phyloP scores from a whole-genome alignment of 2,888 invertebrate genomes.

The Caenorhabditis sp. region DNA sequence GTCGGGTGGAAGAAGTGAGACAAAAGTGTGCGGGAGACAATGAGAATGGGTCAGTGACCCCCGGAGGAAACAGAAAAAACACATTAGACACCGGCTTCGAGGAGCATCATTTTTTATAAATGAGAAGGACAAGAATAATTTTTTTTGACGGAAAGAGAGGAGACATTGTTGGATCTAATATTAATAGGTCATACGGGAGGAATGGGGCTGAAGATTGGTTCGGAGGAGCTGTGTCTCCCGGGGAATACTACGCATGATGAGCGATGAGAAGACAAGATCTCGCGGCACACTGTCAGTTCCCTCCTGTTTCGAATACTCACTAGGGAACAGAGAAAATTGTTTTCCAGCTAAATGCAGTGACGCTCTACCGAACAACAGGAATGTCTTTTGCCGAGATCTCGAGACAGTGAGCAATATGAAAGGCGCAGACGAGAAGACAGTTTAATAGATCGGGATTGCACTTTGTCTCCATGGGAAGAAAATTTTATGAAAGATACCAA shows the following conservation, averaged over 20 bases:
- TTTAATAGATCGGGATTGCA: too few relatives aligned
- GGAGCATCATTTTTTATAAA: slow-evolving; percentile 56
- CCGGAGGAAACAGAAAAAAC: slow-evolving; percentile 49
- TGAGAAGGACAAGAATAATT: slow-evolving; percentile 25
- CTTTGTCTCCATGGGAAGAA: too few relatives aligned
- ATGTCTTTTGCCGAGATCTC: too few relatives aligned
- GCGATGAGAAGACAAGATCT: slow-evolving; percentile 1
- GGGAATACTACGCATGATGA: slow-evolving; percentile 6
- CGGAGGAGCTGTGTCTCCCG: not conserved
- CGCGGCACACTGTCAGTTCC: too few relatives aligned
- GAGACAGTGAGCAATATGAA: too few relatives aligned
- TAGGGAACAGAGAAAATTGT: too few relatives aligned
- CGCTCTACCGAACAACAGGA: too few relatives aligned
- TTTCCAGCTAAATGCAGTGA: too few relatives aligned
- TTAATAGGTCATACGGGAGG: slow-evolving; percentile 33
- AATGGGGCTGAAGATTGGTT: slow-evolving; percentile 2
- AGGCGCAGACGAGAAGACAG: too few relatives aligned
- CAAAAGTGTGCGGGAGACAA: slow-evolving; percentile 19
- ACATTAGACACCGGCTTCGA: too few relatives aligned
- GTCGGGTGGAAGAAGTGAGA: slow-evolving; percentile 49
- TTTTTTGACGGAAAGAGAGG: not conserved
- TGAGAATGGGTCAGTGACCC: slow-evolving; percentile 9
- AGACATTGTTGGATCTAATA: slow-evolving; percentile 32
- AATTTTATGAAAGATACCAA: too few relatives aligned
- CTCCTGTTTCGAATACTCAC: too few relatives aligned